Evolutionary conservation across 1,140 invertebrate species (phyloP).

Genomic region (Bombus sylvicola): DNA sequence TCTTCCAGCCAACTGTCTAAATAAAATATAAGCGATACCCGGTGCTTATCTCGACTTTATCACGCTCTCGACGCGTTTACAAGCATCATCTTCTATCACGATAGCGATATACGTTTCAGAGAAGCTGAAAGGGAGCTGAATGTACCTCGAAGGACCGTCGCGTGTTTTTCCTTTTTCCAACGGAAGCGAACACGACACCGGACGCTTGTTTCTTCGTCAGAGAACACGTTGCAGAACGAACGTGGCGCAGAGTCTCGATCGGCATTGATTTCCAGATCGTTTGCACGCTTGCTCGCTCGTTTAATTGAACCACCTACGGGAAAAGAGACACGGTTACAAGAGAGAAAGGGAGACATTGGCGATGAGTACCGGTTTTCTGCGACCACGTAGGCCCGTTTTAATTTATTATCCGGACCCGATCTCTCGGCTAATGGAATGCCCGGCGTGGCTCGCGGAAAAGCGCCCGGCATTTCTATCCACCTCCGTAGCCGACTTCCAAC

Average conservation of each 20-base stretch:
- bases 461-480: constrained; percentile 46
- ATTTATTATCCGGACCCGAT: constrained; percentile 61
- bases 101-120: neutral
- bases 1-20: neutral
- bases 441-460: constrained; percentile 54
- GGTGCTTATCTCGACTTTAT: neutral
- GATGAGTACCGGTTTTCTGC: constrained; percentile 60
- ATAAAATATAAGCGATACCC: neutral
- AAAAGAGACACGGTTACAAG: neutral
- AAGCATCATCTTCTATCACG: neutral
- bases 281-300: constrained; percentile 33
- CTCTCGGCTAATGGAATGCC: constrained; percentile 59
- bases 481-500: constrained; percentile 30
- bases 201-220: neutral
- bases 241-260: constrained; percentile 8
- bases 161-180: neutral
- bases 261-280: constrained; percentile 51
- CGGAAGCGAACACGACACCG: constrained; percentile 25
- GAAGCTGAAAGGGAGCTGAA: neutral
- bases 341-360: neutral
- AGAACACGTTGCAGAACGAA: neutral
- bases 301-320: constrained; percentile 63
- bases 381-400: constrained; percentile 42
- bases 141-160: neutral
- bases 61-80: neutral